A percentile compares a stretch with the other conserved stretches of the same genome.
Evolutionary conservation across 2,888 invertebrate genomes (phyloP).

Genomic region (Dioctria linearis): DNA sequence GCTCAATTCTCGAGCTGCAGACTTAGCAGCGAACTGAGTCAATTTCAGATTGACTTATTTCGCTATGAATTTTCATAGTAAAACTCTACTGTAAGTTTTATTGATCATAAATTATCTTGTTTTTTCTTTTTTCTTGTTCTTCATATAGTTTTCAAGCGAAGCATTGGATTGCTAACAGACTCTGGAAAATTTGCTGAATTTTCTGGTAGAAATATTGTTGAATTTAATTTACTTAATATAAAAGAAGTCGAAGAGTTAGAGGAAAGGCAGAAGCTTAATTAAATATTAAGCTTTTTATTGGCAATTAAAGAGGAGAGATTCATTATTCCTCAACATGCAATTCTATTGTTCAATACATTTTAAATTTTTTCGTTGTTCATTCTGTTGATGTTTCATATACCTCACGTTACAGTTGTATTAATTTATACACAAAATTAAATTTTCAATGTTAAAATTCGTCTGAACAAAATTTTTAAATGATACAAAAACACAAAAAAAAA

Average conservation of each 20-base stretch:
- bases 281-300: not conserved
- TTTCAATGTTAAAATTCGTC: too few species aligned
- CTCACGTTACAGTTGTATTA: conserved; percentile 26
- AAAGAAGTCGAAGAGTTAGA: conserved; percentile 75
- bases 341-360: not conserved
- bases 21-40: too few species aligned
- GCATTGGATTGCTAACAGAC: conserved; percentile 68
- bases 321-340: not conserved
- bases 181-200: conserved; percentile 81
- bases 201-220: conserved; percentile 81
- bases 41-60: too few species aligned
- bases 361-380: conserved; percentile 19
- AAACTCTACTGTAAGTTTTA: conserved; percentile 37
- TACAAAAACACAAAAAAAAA: too few species aligned
- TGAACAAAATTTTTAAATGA: too few species aligned
- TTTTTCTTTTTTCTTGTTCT: conserved; percentile 60
- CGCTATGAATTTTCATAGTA: too few species aligned
- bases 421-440: too few species aligned
- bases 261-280: conserved; percentile 61
- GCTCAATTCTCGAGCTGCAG: too few species aligned
- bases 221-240: conserved; percentile 82
- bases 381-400: conserved; percentile 11
- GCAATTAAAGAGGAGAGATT: not conserved
- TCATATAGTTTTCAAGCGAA: conserved; percentile 76
- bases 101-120: conserved; percentile 54